Percentiles rank a stretch among this genome's conserved stretches.
phyloP scores from a whole-genome alignment of 2,888 invertebrate genomes.

The Linyphia triangularis region DNA sequence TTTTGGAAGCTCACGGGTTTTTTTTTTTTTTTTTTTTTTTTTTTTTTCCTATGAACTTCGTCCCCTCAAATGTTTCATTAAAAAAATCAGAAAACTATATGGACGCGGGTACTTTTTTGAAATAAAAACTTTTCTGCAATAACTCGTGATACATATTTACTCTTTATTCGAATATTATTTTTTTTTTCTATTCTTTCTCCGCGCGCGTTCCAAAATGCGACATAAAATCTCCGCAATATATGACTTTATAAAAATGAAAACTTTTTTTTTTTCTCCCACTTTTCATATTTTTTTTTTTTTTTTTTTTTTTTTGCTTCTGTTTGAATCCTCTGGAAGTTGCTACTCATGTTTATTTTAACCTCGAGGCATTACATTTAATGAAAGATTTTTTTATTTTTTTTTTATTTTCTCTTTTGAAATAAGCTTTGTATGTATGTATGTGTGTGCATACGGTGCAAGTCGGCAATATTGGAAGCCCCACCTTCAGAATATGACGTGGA shows the following conservation, averaged over 20 bases:
- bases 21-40: neutral
- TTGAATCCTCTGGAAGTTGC: neutral
- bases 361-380: constrained; percentile 55
- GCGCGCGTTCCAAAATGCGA: no score
- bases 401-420: no score
- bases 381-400: constrained; percentile 62
- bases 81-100: constrained; percentile 16
- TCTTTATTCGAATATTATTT: constrained; percentile 8
- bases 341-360: constrained; percentile 69
- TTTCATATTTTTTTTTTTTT: neutral
- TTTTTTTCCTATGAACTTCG: constrained; percentile 15
- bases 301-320: neutral
- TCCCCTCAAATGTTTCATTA: no score
- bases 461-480: no score
- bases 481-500: no score
- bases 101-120: neutral
- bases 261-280: constrained; percentile 4
- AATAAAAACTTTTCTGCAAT: constrained; percentile 53
- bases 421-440: constrained; percentile 6
- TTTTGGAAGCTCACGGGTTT: neutral
- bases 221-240: constrained; percentile 26
- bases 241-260: constrained; percentile 33
- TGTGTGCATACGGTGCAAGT: no score
- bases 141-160: constrained; percentile 32
- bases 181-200: neutral